Evolutionary conservation across 2,888 invertebrate species (phyloP).

Genomic region (Pogonocherus hispidulus): DNA sequence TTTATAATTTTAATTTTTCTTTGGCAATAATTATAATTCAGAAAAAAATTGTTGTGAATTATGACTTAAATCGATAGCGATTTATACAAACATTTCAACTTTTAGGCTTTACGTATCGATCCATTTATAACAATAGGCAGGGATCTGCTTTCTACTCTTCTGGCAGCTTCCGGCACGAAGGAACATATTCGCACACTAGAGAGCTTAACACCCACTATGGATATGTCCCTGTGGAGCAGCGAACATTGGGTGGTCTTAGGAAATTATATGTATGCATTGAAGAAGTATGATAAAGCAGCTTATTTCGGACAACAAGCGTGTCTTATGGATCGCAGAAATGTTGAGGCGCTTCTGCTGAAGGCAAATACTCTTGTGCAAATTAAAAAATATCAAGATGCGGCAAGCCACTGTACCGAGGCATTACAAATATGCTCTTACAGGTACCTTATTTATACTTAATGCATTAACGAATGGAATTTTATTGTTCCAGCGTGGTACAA

Average conservation of each 20-base stretch:
- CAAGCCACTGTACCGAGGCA: conserved; percentile 78
- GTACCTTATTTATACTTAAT: no score
- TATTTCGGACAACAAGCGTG: conserved; percentile 82
- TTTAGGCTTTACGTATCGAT: conserved; percentile 60
- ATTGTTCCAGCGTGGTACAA: no score
- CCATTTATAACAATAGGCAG: conserved; percentile 58
- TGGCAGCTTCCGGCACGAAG: conserved; percentile 61
- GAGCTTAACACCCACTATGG: conserved; percentile 54
- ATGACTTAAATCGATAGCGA: no score
- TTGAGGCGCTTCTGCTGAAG: conserved; percentile 82
- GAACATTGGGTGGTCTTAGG: conserved; percentile 86
- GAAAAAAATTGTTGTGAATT: no score
- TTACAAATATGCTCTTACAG: conserved; percentile 72
- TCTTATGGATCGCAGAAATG: conserved; percentile 71
- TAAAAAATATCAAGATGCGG: conserved; percentile 77
- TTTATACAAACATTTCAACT: no score
- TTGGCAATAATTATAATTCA: no score
- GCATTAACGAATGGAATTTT: no score
- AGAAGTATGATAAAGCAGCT: conserved; percentile 78
- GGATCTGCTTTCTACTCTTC: conserved; percentile 60
- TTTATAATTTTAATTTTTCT: no score
- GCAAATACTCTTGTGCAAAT: conserved; percentile 78
- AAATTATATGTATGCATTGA: conserved; percentile 76
- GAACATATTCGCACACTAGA: conserved; percentile 62
- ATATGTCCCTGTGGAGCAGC: conserved; percentile 63